A percentile compares a stretch with the other conserved stretches of the same genome.
Evolutionary conservation across 2,888 invertebrate genomes (phyloP).

Genomic region (Tinea trinotella): DNA sequence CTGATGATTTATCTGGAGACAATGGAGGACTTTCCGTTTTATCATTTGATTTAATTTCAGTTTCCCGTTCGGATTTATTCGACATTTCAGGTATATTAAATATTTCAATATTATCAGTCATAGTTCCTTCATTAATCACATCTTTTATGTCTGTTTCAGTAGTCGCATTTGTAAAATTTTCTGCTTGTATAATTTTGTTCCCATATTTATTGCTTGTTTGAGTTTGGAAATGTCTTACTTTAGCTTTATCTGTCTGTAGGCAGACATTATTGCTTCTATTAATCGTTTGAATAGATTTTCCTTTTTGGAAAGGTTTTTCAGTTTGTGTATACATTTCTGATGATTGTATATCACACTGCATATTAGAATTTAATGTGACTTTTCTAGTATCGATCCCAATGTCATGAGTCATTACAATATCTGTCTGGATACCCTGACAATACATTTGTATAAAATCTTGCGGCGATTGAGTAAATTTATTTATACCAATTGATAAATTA

Average conservation of each 20-base stretch:
- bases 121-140: conserved; percentile 30
- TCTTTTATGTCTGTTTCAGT: conserved; percentile 35
- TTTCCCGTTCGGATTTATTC: conserved; percentile 1
- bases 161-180: conserved; percentile 33
- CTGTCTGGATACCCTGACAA: conserved; percentile 60
- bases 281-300: conserved; percentile 49
- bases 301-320: conserved; percentile 45
- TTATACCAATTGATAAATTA: conserved; percentile 49
- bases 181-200: conserved; percentile 41
- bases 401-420: conserved; percentile 50
- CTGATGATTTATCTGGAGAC: conserved; percentile 44
- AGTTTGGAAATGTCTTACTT: conserved; percentile 37
- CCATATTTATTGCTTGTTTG: conserved; percentile 41
- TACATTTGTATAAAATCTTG: conserved; percentile 46
- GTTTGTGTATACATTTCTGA: conserved; percentile 58
- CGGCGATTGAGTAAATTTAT: conserved; percentile 50
- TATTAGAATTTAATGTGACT: conserved; percentile 49
- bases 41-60: conserved; percentile 31
- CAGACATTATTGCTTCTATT: conserved; percentile 33
- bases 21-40: conserved; percentile 65
- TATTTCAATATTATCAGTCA: conserved; percentile 30
- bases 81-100: conserved; percentile 21
- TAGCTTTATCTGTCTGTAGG: conserved; percentile 49
- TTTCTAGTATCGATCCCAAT: conserved; percentile 51
- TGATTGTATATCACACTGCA: conserved; percentile 44